phyloP scores from a whole-genome alignment of 2,113 vertebrate genomes.

The Potamarius usumacintae region DNA sequence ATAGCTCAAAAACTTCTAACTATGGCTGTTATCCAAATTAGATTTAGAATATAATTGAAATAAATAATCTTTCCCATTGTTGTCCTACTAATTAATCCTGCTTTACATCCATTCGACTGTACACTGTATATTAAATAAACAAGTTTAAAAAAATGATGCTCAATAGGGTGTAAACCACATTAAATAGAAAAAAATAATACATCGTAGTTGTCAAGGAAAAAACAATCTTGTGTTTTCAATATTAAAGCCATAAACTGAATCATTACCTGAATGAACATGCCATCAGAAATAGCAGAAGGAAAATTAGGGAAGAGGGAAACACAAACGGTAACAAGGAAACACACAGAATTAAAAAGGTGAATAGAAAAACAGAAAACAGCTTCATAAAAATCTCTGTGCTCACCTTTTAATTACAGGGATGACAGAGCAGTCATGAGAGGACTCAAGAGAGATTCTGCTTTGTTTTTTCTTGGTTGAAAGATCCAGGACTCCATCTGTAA shows the following conservation, averaged over 20 bases:
- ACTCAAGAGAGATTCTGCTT: slow-evolving; percentile 77
- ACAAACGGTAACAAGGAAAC: not conserved
- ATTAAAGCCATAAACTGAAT: not conserved
- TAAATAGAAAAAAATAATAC: not conserved
- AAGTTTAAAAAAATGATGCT: not conserved
- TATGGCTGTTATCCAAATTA: not conserved
- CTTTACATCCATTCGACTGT: not conserved
- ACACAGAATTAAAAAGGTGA: not conserved
- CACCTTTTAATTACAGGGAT: slow-evolving; percentile 86
- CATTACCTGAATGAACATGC: not conserved
- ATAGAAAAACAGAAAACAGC: slow-evolving; percentile 13
- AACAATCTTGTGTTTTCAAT: not conserved
- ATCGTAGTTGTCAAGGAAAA: not conserved
- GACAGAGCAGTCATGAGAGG: slow-evolving; percentile 79
- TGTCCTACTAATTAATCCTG: not conserved
- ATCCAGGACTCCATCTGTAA: slow-evolving; percentile 93
- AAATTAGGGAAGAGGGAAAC: not conserved
- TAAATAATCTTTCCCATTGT: not conserved
- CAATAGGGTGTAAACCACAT: not conserved
- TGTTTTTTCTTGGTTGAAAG: slow-evolving; percentile 94
- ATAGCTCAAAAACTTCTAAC: not conserved
- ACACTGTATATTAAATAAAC: not conserved
- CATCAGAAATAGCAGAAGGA: not conserved
- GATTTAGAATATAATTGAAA: not conserved
- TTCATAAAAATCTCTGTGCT: slow-evolving; percentile 58